Base-by-base conservation (phyloP, 2,113 vertebrate species). In the Crotalus horridus region DNA sequence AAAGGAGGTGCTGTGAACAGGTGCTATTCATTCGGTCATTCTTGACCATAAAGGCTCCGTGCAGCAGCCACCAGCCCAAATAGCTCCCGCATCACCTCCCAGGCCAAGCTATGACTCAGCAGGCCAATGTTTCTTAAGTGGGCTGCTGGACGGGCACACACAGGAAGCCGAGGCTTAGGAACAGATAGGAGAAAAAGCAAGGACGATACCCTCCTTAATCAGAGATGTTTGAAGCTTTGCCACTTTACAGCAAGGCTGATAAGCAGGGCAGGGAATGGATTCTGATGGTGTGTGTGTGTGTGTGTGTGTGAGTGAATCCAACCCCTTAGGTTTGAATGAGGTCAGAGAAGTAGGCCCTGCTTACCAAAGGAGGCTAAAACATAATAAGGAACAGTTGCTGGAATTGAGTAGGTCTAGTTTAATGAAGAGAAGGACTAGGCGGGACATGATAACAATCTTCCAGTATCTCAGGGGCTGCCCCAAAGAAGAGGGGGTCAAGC, bases 341-440 rank as follows among this genome's bases (percentile, higher is more conserved):
- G 6, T 81, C 69, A 39, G 69, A 20, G n/a, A 81, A 20, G 69
- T 39, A 39, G 69, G n/a, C 48, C 48, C 48, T 51, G 1, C n/a
- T 74, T 74, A 15, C 15, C 6, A 33, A 74, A 74, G n/a, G 15
- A 20, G 6, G 6, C 58, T 3, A 26, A 59, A 59, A 26, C 58
- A 26, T 59, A 59, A 59, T 0, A 0, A 26, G 0, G 58, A 59
- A 59, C 2, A 1, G 23, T 10, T 24, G 23, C 7, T 9, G 58
- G 58, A 59, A 59, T 23, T 59, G 23, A 8, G 23, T 5, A 9
- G 1, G 23, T 23, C 8, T 24, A 9, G 58, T 24, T 23, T 59
- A 59, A 23, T 3, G 2, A 59, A 59, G 58, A 59, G 58, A 59
- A 59, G 58, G 58, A 59, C 58, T 0, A 59, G 7, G 58, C 8